Base-by-base conservation (phyloP, 2,797 vertebrate species). In the Alfaro cultratus region DNA sequence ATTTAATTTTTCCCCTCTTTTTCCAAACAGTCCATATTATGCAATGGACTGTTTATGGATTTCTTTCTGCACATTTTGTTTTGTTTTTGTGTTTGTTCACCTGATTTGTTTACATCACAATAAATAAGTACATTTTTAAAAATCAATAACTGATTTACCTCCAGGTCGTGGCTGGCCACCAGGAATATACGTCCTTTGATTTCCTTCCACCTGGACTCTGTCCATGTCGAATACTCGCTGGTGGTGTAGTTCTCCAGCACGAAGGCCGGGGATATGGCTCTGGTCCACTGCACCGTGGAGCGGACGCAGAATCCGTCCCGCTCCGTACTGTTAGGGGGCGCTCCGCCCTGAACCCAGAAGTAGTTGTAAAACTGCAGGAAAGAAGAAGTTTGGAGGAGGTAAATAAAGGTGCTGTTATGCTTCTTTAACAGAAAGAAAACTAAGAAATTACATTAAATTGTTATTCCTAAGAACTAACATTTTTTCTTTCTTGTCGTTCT, bases 141-240 rank as follows among this genome's bases (percentile, higher is more conserved):
- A 26, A 15, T 41, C 29, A 21, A 9, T 5, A 15, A 1, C 11
- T 26, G 0, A 5, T 91, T 94, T 91, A 98, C 98, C 98, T 99
- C 97, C 11, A 99, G 93, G 39, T 98, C 94, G 47, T 93, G 96
- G 94, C 97, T 98, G 85, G 98, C 96, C 29, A 99, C 94, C 6
- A 99, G 96, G 81, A 99, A 99, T 78, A 99, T 96, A 5, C 98
- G 96, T 2, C 97, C 98, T 0, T 90, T 93, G 88, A 98, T 97
- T 36, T 84, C 92, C 87, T 98, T 98, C 98, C 98, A 99, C 75
- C 97, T 94, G 72, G 97, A 98, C 94, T 99, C 98, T 0, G 98
- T 97, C 98, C 98, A 99, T 0, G 98, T 99, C 0, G 98, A 99
- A 34, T 96, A 99, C 0, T 97, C 90, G 0, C 81, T 94, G 57